phyloP scores from a whole-genome alignment of 2,113 vertebrate genomes.

The Oryzias melastigma region DNA sequence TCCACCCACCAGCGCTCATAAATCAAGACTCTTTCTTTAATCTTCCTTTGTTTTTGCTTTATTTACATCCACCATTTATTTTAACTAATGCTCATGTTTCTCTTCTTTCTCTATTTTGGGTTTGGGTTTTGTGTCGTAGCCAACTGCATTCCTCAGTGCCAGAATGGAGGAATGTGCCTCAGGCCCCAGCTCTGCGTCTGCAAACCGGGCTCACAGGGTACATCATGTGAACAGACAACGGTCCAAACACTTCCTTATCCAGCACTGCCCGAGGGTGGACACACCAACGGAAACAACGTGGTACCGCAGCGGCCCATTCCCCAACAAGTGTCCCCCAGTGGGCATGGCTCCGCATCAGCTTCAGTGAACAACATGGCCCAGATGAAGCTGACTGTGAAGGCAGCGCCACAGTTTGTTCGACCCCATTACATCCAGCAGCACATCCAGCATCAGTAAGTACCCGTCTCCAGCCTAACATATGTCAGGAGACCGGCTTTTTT shows the following conservation, averaged over 20 bases:
- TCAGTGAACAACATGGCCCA: slow-evolving; percentile 79
- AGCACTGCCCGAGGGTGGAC: slow-evolving; percentile 65
- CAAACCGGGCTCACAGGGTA: slow-evolving; percentile 90
- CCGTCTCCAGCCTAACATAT: slow-evolving; percentile 6
- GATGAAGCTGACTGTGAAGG: slow-evolving; percentile 90
- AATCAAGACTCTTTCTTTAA: too few species aligned
- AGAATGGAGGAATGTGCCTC: slow-evolving; percentile 96
- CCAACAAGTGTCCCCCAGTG: slow-evolving; percentile 77
- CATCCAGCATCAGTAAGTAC: slow-evolving; percentile 90
- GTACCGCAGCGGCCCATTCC: slow-evolving; percentile 84
- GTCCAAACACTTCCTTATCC: slow-evolving; percentile 75
- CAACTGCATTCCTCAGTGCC: slow-evolving; percentile 90
- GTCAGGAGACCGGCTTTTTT: too few species aligned
- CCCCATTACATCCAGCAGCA: slow-evolving; percentile 86
- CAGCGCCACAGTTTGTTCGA: slow-evolving; percentile 78
- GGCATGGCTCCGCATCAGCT: slow-evolving; percentile 61
- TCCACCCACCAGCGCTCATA: too few species aligned
- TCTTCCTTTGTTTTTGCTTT: not conserved
- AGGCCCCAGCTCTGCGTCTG: slow-evolving; percentile 94
- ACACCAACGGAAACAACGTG: slow-evolving; percentile 58
- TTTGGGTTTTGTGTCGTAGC: slow-evolving; percentile 78
- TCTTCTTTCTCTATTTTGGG: slow-evolving; percentile 34
- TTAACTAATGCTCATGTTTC: slow-evolving; percentile 14
- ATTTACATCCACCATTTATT: slow-evolving; percentile 2
- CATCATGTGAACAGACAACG: slow-evolving; percentile 83